Evolutionary conservation across 2,797 vertebrate species (phyloP).

Genomic region (Scleropages formosus): DNA sequence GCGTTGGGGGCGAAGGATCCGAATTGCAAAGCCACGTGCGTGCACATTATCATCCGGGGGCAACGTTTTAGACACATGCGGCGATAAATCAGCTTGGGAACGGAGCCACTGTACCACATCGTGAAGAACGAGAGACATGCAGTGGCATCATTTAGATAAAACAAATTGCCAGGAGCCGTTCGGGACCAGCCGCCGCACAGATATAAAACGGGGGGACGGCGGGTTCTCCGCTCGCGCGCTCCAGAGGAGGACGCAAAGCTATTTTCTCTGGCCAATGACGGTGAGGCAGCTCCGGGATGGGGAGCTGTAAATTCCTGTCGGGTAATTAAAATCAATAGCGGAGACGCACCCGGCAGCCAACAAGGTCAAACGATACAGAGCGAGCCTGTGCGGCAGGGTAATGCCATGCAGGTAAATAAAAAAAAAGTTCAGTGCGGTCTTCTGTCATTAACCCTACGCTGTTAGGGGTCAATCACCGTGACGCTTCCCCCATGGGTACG

Average conservation of each 20-base stretch:
- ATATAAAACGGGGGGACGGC: constrained; percentile 54
- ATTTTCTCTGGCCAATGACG: constrained; percentile 74
- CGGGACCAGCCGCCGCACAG: constrained; percentile 53
- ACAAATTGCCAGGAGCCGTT: constrained; percentile 56
- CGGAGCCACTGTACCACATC: constrained; percentile 64
- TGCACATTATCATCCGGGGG: constrained; percentile 42
- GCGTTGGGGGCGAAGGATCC: not conserved
- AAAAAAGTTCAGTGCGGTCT: constrained; percentile 76
- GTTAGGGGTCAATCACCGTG: constrained; percentile 28
- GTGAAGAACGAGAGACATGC: constrained; percentile 42
- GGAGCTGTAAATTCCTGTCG: constrained; percentile 75
- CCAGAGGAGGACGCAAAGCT: constrained; percentile 56
- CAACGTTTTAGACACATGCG: constrained; percentile 43
- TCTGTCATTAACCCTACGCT: constrained; percentile 79
- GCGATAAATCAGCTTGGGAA: constrained; percentile 71
- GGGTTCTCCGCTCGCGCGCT: constrained; percentile 27
- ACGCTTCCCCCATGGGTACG: not conserved
- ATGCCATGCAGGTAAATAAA: constrained; percentile 70
- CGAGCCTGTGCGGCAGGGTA: constrained; percentile 70
- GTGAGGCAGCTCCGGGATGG: constrained; percentile 79
- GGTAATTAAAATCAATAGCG: constrained; percentile 97
- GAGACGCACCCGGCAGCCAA: constrained; percentile 80
- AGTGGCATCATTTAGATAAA: constrained; percentile 70
- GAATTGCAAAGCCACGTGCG: constrained; percentile 39
- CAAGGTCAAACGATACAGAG: constrained; percentile 83